phyloP scores from a whole-genome alignment of 92 coral and sea anemone genomes.

The Plumapathes pennacea region DNA sequence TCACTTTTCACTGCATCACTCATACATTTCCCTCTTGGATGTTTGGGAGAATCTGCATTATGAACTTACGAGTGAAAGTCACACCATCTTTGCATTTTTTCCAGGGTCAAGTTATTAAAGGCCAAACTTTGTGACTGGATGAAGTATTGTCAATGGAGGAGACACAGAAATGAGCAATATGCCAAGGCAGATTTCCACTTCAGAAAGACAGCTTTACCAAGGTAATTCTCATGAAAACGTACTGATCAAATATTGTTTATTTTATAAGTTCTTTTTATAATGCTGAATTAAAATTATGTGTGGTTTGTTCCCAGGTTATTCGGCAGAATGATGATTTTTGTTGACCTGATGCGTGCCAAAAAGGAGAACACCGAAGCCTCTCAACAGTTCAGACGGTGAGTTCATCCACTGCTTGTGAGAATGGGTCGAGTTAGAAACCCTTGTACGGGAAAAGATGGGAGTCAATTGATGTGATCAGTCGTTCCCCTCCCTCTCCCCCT shows the following conservation, averaged over 20 bases:
- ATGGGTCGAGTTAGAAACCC: no score
- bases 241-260: neutral
- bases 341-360: constrained; percentile 65
- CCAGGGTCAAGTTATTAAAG: no score
- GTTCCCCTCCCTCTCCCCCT: neutral
- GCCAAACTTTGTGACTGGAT: constrained; percentile 54
- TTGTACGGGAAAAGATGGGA: no score
- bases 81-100: no score
- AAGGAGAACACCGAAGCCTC: constrained; percentile 48
- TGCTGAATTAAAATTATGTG: no score
- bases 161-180: constrained; percentile 63
- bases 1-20: no score
- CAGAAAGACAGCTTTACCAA: constrained; percentile 61
- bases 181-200: constrained; percentile 72
- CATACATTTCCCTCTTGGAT: no score
- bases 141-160: constrained; percentile 70
- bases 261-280: neutral
- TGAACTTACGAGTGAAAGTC: no score
- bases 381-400: constrained; percentile 73
- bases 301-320: constrained; percentile 83
- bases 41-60: no score
- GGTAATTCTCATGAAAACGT: constrained; percentile 24
- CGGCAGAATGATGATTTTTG: constrained; percentile 64
- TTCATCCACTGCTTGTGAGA: no score
- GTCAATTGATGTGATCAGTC: no score